Evolutionary conservation across 2,888 invertebrate species (phyloP), one percentile per base, ranked within the genome.

Genomic region (Drosophila paramelanica): DNA sequence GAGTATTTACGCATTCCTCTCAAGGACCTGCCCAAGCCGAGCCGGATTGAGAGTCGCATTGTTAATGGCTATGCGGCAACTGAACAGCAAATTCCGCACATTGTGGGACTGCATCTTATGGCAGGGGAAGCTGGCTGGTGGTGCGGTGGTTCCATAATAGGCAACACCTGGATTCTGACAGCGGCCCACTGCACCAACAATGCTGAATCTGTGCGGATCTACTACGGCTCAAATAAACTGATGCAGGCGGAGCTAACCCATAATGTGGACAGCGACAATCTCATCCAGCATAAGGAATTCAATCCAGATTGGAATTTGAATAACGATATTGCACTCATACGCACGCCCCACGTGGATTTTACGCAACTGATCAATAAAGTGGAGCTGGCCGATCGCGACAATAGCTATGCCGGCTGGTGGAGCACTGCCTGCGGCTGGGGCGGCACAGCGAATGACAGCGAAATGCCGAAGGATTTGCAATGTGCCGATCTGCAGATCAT

Each of bases 391-490:
- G 68, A 76, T 23, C 57, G 39, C 14, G 39, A 10, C 39, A 14
- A 14, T 4, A 39, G 14, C 39, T 39, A 39, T 10, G 39, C 39
- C 7, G 39, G 14, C 14, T 8, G 8, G 39, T 39, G 39, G 39
- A 17, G 39, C 23, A 11, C 64, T 5, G 73, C 79, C 20, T 77
- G 79, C 23, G 88, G 88, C 11, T 88, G 88, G 88, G 88, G 88
- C 14, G 50, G 25, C 17, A 68, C 69, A 11, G 67, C 62, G 33
- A 67, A 76, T 11, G 56, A 27, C 6, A 20, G 55, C 6, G 36
- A 91, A 23, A 78, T 92, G 6, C 91, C 93, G 51, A 83, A 90
- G 10, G 25, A 70, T 55, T 50, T 87, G 5, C 59, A 68, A 38
- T 70, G 47, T 42, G 62, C 42, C 25, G 20, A 81, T 71, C 46